phyloP scores from a whole-genome alignment of 2,113 vertebrate species.

The Hucho hucho region DNA sequence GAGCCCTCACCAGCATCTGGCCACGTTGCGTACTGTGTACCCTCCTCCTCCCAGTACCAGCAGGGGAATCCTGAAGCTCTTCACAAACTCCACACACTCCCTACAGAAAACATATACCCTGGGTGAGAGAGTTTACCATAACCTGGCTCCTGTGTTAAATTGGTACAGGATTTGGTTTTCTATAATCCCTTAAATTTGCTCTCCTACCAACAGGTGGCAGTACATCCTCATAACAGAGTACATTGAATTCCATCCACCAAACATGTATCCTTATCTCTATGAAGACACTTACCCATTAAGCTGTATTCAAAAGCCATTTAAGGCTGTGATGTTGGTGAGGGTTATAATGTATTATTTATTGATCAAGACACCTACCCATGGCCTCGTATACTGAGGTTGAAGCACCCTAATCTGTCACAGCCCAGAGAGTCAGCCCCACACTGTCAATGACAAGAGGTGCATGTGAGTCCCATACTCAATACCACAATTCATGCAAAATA shows the following conservation, averaged over 20 bases:
- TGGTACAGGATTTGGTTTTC: background rate
- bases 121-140: background rate
- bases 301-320: too few species aligned
- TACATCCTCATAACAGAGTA: background rate
- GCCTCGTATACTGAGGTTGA: slow-evolving; percentile 98
- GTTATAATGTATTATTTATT: too few species aligned
- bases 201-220: slow-evolving; percentile 20
- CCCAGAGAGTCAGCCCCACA: slow-evolving; percentile 97
- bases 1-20: slow-evolving; percentile 90
- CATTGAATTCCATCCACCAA: background rate
- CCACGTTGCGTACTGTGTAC: slow-evolving; percentile 96
- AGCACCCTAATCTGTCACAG: slow-evolving; percentile 94
- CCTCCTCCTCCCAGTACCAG: slow-evolving; percentile 96
- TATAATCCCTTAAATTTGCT: slow-evolving; percentile 39
- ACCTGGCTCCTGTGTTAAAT: slow-evolving; percentile 38
- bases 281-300: background rate
- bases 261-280: background rate
- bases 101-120: slow-evolving; percentile 62
- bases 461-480: background rate
- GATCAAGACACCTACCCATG: slow-evolving; percentile 82
- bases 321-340: too few species aligned
- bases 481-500: background rate
- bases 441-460: slow-evolving; percentile 57
- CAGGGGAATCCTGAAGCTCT: slow-evolving; percentile 95
- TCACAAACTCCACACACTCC: slow-evolving; percentile 97